These are phyloP conservation scores for Strigamia crassipes DNA, from an alignment of 2,888 invertebrate genomes.

Conservation along the genomic window DNA sequence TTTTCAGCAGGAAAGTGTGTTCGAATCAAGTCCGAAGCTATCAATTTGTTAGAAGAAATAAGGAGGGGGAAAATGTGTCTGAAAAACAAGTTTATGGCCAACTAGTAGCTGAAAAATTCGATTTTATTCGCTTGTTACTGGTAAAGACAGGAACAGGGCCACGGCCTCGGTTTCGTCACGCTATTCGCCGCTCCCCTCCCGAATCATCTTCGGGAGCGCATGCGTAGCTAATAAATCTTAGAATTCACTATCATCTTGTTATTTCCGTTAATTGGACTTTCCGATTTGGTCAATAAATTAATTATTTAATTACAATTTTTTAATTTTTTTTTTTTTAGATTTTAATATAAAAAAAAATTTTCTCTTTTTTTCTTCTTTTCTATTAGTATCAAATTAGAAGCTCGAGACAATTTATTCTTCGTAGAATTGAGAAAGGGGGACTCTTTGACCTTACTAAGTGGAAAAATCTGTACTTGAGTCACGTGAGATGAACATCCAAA, in stretches of 20 bases:
- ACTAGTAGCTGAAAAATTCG: slow-evolving; percentile 38
- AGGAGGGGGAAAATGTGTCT: slow-evolving; percentile 5
- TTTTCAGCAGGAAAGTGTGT: background rate
- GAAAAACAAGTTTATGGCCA: slow-evolving; percentile 30
- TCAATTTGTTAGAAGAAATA: background rate
- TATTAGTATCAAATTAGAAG: slow-evolving; percentile 14
- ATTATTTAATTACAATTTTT: background rate
- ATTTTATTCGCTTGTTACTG: slow-evolving; percentile 40
- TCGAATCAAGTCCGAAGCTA: background rate
- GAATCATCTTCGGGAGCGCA: slow-evolving; percentile 17
- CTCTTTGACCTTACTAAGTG: slow-evolving; percentile 40
- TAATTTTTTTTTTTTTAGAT: background rate
- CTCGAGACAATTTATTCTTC: slow-evolving; percentile 13
- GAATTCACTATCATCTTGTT: slow-evolving; percentile 10
- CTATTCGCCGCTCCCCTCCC: slow-evolving; percentile 42
- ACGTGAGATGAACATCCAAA: slow-evolving; percentile 36
- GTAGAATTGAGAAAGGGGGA: slow-evolving; percentile 15
- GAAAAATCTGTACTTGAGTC: slow-evolving; percentile 32
- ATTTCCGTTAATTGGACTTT: slow-evolving; percentile 42
- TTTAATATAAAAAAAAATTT: background rate
- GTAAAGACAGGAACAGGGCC: slow-evolving; percentile 15
- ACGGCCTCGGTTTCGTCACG: slow-evolving; percentile 34
- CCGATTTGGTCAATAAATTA: slow-evolving; percentile 22
- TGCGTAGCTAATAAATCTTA: slow-evolving; percentile 26
- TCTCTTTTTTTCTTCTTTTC: background rate